These are phyloP conservation scores for Harpalus rubripes DNA, from an alignment of 2,888 invertebrate species.

Conservation along the genomic window DNA sequence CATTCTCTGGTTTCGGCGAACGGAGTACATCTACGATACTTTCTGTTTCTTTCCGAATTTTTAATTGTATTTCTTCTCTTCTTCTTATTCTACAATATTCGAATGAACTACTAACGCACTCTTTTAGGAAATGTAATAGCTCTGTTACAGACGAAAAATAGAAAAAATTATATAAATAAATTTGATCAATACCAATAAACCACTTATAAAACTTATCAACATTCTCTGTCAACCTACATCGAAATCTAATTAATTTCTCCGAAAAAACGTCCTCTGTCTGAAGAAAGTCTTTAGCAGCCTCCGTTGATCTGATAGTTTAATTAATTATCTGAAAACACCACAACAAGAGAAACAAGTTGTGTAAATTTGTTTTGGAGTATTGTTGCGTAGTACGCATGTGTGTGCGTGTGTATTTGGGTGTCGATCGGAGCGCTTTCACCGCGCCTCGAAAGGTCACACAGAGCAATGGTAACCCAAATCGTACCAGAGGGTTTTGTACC, in stretches of 20 bases:
- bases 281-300: conserved; percentile 5
- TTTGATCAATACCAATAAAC: too few relatives aligned
- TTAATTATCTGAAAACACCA: conserved; percentile 29
- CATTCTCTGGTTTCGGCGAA: too few relatives aligned
- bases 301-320: conserved; percentile 1
- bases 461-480: neutral
- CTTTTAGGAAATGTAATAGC: too few relatives aligned
- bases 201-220: too few relatives aligned
- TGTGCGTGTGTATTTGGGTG: conserved; percentile 36
- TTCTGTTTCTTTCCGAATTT: too few relatives aligned
- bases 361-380: conserved; percentile 34
- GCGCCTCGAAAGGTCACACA: conserved; percentile 32
- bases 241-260: neutral
- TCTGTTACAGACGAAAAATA: too few relatives aligned
- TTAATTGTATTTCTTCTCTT: too few relatives aligned
- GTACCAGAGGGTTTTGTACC: too few relatives aligned
- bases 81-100: too few relatives aligned
- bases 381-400: conserved; percentile 33
- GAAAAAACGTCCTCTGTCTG: neutral
- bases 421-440: conserved; percentile 39
- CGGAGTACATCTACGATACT: too few relatives aligned
- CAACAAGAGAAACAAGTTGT: conserved; percentile 50
- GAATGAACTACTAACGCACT: too few relatives aligned
- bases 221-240: neutral
- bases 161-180: too few relatives aligned